Percentiles rank a stretch among this genome's conserved stretches.
phyloP scores from a whole-genome alignment of 2,888 invertebrate genomes.

The Phengaris alcon region DNA sequence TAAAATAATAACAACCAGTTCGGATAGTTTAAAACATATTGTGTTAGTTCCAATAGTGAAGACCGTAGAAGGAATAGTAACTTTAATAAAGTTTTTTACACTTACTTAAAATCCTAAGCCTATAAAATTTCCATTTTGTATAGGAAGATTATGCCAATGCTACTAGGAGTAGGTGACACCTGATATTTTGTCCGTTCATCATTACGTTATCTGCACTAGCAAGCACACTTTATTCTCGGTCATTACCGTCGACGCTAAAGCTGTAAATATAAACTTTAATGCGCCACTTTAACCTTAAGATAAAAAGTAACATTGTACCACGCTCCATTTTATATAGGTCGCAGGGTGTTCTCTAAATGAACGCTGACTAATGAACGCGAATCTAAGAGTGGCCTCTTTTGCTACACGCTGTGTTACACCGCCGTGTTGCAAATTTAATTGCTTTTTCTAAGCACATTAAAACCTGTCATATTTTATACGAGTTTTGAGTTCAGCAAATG shows the following conservation, averaged over 20 bases:
- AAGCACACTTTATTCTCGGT: neutral
- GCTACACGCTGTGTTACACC: constrained; percentile 38
- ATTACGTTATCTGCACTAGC: constrained; percentile 9
- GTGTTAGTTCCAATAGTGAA: too few relatives aligned
- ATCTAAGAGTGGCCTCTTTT: constrained; percentile 44
- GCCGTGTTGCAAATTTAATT: constrained; percentile 38
- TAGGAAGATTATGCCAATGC: too few relatives aligned
- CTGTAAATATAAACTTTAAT: constrained; percentile 20
- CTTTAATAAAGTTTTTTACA: too few relatives aligned
- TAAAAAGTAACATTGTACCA: constrained; percentile 35
- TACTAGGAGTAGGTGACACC: neutral
- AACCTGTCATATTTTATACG: constrained; percentile 28
- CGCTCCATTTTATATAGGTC: constrained; percentile 42
- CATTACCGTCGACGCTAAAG: neutral
- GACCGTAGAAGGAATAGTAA: too few relatives aligned
- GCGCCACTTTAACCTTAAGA: constrained; percentile 13
- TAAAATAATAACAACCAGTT: too few relatives aligned
- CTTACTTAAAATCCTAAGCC: too few relatives aligned
- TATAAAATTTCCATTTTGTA: too few relatives aligned
- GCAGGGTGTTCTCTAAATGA: constrained; percentile 45
- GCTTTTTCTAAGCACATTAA: constrained; percentile 35
- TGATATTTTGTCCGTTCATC: constrained; percentile 7
- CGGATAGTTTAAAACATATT: too few relatives aligned
- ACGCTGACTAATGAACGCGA: constrained; percentile 47
- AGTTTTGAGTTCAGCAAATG: constrained; percentile 18